Conservation (phyloP, 2,888 invertebrate species). For the Urechis unicinctus region DNA sequence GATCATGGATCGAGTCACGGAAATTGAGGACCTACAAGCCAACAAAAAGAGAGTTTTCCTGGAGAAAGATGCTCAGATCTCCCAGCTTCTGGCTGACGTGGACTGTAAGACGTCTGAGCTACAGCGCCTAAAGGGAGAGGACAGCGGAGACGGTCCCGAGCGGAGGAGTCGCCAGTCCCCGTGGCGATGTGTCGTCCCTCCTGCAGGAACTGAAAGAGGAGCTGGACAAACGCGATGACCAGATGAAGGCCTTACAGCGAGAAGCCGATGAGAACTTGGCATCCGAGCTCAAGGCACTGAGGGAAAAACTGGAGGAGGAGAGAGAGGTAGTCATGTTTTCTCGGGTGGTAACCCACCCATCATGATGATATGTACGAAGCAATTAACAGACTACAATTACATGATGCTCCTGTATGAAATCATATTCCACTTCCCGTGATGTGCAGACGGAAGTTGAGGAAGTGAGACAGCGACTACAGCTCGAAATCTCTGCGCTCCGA, state of each 20-base stretch:
- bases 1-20: not conserved
- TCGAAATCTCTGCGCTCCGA: slow-evolving; percentile 3
- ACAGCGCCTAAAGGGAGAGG: no score
- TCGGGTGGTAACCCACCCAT: not conserved
- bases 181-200: no score
- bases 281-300: slow-evolving; percentile 6
- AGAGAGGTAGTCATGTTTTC: slow-evolving; percentile 1
- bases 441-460: slow-evolving; percentile 4
- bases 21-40: not conserved
- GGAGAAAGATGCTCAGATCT: slow-evolving; percentile 4
- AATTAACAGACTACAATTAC: not conserved
- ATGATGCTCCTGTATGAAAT: not conserved
- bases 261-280: not conserved
- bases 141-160: no score
- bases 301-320: slow-evolving; percentile 3
- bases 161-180: no score
- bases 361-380: not conserved
- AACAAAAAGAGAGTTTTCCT: not conserved
- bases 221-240: not conserved
- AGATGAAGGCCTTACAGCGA: not conserved
- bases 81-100: no score
- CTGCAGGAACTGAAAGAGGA: slow-evolving; percentile 1
- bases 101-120: no score
- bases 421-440: no score
- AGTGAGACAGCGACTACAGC: slow-evolving; percentile 1